A percentile compares a stretch with the other conserved stretches of the same genome.
Evolutionary conservation across 2,113 vertebrate species (phyloP).

Genomic region (Albula glossodonta): DNA sequence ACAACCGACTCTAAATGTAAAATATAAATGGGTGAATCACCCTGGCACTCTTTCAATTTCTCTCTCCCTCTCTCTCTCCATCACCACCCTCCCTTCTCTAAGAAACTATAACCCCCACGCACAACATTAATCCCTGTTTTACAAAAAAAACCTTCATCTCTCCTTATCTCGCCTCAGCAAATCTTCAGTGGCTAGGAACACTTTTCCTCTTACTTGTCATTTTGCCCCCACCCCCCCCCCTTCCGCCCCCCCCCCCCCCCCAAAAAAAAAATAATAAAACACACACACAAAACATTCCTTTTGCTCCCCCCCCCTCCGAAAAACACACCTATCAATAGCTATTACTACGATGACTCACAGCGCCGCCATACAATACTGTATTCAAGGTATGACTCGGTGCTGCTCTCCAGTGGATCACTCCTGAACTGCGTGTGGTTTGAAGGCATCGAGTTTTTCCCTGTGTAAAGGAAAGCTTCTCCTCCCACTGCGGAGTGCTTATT

Average conservation of each 20-base stretch:
- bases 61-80: constrained; percentile 43
- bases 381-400: constrained; percentile 1
- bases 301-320: not conserved
- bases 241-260: too few relatives aligned
- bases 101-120: constrained; percentile 44
- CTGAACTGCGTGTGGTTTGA: not conserved
- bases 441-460: not conserved
- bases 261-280: too few relatives aligned
- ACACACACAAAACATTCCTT: not conserved
- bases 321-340: constrained; percentile 27
- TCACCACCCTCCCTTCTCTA: constrained; percentile 31
- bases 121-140: constrained; percentile 41
- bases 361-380: constrained; percentile 17
- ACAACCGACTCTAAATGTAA: constrained; percentile 57
- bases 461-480: not conserved
- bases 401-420: constrained; percentile 12
- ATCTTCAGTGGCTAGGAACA: constrained; percentile 42
- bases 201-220: constrained; percentile 50
- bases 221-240: constrained; percentile 37
- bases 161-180: constrained; percentile 49
- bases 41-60: constrained; percentile 59
- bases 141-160: constrained; percentile 45
- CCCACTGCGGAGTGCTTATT: not conserved
- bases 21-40: constrained; percentile 58
- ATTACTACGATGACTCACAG: constrained; percentile 33